These are phyloP conservation scores for Aurelia sp. DNA, from an alignment of 30 jellyfish, hydroid and myxozoan genomes.

Conservation along the genomic window DNA sequence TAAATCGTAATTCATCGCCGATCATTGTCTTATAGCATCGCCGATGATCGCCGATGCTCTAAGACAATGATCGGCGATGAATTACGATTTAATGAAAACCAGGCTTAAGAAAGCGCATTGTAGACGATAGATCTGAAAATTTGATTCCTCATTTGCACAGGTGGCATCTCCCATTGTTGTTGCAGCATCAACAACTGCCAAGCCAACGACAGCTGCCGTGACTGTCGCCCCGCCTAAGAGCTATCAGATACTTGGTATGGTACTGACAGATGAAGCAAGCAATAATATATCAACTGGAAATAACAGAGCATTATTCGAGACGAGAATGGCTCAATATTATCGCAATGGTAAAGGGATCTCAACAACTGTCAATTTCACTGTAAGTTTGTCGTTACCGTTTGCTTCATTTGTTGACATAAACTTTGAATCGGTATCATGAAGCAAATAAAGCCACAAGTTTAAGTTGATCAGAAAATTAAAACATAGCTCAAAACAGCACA, in stretches of 20 bases:
- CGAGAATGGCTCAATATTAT: conserved; percentile 62
- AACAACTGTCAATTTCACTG: conserved; percentile 49
- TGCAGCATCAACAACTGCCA: conserved; percentile 12
- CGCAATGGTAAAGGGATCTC: conserved; percentile 1
- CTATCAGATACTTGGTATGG: conserved; percentile 62
- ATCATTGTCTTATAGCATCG: too few relatives aligned
- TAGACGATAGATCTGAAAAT: too few relatives aligned
- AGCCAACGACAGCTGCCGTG: conserved; percentile 19
- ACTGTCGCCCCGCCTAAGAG: conserved; percentile 25
- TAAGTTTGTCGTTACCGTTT: neutral
- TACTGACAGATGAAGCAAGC: conserved; percentile 51
- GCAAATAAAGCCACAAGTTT: too few relatives aligned
- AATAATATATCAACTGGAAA: conserved; percentile 49
- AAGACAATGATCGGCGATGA: too few relatives aligned
- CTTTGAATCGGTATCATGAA: too few relatives aligned
- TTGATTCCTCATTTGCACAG: neutral
- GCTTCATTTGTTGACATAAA: too few relatives aligned
- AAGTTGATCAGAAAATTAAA: too few relatives aligned
- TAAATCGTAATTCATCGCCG: too few relatives aligned
- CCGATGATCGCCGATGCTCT: too few relatives aligned
- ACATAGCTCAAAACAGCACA: too few relatives aligned
- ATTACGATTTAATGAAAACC: too few relatives aligned
- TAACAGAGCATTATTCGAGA: conserved; percentile 46
- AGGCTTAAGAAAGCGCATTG: too few relatives aligned
- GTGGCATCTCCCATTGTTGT: conserved; percentile 28